phyloP scores from a whole-genome alignment of 2,888 invertebrate genomes.

The Epinotia nisella region DNA sequence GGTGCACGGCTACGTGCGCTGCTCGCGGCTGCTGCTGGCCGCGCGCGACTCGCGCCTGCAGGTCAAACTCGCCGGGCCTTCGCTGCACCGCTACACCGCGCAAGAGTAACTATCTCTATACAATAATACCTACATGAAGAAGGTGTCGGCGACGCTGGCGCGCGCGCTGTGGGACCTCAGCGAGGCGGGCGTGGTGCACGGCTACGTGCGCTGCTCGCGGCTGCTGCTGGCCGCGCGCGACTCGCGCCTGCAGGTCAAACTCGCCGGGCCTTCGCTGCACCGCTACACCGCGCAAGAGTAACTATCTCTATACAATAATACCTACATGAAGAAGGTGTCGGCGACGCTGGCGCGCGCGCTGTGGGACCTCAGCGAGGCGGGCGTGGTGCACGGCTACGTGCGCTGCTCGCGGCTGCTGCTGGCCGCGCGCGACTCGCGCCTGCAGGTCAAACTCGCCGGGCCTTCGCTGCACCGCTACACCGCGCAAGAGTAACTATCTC shows the following conservation, averaged over 20 bases:
- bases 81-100: constrained; percentile 86
- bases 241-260: constrained; percentile 89
- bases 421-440: constrained; percentile 87
- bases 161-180: constrained; percentile 95
- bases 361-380: constrained; percentile 94
- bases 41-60: constrained; percentile 88
- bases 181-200: constrained; percentile 93
- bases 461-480: constrained; percentile 89
- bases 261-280: constrained; percentile 92
- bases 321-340: too few relatives aligned
- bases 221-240: constrained; percentile 90
- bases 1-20: constrained; percentile 94
- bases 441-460: constrained; percentile 92
- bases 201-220: constrained; percentile 92
- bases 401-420: constrained; percentile 93
- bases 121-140: too few relatives aligned
- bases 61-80: constrained; percentile 94
- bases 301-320: constrained; percentile 54
- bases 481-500: constrained; percentile 86
- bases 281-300: constrained; percentile 87
- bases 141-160: too few relatives aligned
- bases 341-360: constrained; percentile 90
- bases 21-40: constrained; percentile 91
- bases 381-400: constrained; percentile 93
- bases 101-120: constrained; percentile 85